Conservation (phyloP, 2,888 invertebrate species). For the Macaria notata region DNA sequence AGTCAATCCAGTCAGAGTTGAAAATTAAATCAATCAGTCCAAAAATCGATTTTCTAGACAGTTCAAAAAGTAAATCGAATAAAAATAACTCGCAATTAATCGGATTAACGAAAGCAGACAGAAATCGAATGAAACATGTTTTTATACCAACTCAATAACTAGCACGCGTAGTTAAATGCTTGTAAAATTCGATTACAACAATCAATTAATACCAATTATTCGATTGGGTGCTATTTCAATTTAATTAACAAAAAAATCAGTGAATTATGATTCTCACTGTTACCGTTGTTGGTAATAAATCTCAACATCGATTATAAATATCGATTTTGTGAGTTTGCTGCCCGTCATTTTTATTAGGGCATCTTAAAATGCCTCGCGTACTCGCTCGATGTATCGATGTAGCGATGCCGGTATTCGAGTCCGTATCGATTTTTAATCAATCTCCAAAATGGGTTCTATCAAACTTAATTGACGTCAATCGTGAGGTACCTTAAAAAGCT, state of each 20-base stretch:
- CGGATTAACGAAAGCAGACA: conserved; percentile 15
- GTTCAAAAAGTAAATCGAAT: conserved; percentile 3
- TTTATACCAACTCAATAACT: conserved; percentile 14
- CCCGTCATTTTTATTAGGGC: conserved; percentile 45
- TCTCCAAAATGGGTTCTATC: conserved; percentile 68
- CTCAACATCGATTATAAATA: conserved; percentile 39
- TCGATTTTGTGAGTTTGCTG: conserved; percentile 40
- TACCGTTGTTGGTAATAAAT: conserved; percentile 37
- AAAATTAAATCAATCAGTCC: not conserved
- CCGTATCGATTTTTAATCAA: conserved; percentile 70
- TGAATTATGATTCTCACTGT: conserved; percentile 40
- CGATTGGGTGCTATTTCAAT: conserved; percentile 29
- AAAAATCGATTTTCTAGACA: not conserved
- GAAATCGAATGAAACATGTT: conserved; percentile 16
- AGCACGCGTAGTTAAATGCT: conserved; percentile 28
- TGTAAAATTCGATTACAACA: conserved; percentile 30
- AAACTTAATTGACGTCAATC: conserved; percentile 73
- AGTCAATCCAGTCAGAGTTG: not conserved
- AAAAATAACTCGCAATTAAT: conserved; percentile 11
- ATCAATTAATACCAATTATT: conserved; percentile 33
- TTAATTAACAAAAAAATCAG: conserved; percentile 31
- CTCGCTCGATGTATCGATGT: conserved; percentile 20
- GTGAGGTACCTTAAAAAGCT: conserved; percentile 53
- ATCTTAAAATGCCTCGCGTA: conserved; percentile 52
- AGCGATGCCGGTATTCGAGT: conserved; percentile 43